Conservation (phyloP, 2,888 invertebrate genomes). For the Zaprionus obscuricornis region DNA sequence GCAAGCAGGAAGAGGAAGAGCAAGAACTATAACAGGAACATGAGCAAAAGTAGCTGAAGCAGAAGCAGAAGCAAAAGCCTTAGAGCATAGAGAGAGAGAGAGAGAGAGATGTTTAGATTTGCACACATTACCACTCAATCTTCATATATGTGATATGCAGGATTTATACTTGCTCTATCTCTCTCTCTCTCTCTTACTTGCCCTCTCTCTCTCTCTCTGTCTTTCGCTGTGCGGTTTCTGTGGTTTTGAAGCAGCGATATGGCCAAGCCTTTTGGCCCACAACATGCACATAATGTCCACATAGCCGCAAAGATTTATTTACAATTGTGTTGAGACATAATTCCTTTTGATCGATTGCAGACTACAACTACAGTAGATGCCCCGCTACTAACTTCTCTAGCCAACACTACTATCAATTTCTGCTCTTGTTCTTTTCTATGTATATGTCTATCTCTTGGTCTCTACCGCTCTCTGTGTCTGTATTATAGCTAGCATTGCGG, state of each 20-base stretch:
- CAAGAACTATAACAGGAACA: constrained; percentile 7
- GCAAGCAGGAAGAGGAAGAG: constrained; percentile 11
- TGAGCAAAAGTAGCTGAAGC: constrained; percentile 4
- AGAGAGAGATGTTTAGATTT: constrained; percentile 62
- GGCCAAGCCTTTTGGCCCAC: constrained; percentile 55
- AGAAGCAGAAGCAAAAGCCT: constrained; percentile 17
- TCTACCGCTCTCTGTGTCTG: constrained; percentile 12
- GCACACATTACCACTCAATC: constrained; percentile 78
- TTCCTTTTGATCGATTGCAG: constrained; percentile 74
- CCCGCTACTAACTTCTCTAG: too few species aligned
- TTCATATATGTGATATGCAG: constrained; percentile 71
- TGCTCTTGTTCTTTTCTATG: background rate
- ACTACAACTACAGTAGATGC: constrained; percentile 11
- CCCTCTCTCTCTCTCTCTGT: constrained; percentile 2
- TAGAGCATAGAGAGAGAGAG: constrained; percentile 26
- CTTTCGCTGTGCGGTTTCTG: constrained; percentile 17
- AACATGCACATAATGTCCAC: constrained; percentile 72
- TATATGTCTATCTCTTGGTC: constrained; percentile 1
- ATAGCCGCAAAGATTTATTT: constrained; percentile 78
- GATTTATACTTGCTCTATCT: constrained; percentile 43
- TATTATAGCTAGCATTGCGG: constrained; percentile 44
- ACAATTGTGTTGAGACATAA: constrained; percentile 79
- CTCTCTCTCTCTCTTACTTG: background rate
- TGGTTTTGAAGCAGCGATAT: constrained; percentile 36
- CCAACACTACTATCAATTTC: too few species aligned